phyloP scores from a whole-genome alignment of 2,888 invertebrate species.

The Cheilosia variabilis region DNA sequence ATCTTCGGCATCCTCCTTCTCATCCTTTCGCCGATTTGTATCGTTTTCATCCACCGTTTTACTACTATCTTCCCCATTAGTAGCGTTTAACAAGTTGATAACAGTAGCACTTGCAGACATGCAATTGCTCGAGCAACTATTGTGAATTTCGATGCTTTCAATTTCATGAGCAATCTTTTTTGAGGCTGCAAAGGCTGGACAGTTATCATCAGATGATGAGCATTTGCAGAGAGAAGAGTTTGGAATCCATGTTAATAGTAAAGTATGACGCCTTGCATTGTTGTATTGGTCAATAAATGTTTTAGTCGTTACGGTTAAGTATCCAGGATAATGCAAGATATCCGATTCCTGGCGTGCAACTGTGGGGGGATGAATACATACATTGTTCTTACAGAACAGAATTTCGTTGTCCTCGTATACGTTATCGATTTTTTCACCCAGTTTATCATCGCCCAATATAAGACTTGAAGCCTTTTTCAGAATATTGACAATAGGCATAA shows the following conservation, averaged over 20 bases:
- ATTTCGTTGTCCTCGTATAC: slow-evolving; percentile 93
- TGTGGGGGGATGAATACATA: slow-evolving; percentile 97
- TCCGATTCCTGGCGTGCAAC: slow-evolving; percentile 92
- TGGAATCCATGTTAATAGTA: slow-evolving; percentile 97
- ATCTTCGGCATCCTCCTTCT: slow-evolving; percentile 80
- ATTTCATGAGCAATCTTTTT: slow-evolving; percentile 19
- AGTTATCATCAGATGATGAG: slow-evolving; percentile 89
- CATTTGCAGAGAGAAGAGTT: slow-evolving; percentile 94
- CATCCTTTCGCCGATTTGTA: slow-evolving; percentile 55
- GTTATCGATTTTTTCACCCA: slow-evolving; percentile 86
- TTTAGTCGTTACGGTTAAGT: slow-evolving; percentile 94
- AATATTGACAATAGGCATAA: slow-evolving; percentile 91
- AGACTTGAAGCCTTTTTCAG: slow-evolving; percentile 91
- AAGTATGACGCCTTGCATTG: slow-evolving; percentile 90
- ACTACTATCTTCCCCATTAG: slow-evolving; percentile 38
- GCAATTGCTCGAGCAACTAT: slow-evolving; percentile 81
- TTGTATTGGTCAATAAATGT: slow-evolving; percentile 91
- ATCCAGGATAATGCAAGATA: slow-evolving; percentile 95
- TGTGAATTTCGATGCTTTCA: slow-evolving; percentile 21
- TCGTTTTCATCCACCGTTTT: slow-evolving; percentile 63
- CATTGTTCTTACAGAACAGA: slow-evolving; percentile 97
- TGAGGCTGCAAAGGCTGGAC: slow-evolving; percentile 75
- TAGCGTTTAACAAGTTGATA: slow-evolving; percentile 85
- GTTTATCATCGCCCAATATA: slow-evolving; percentile 89
- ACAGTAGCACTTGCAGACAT: slow-evolving; percentile 84